Percentiles rank a stretch among this genome's conserved stretches.
These are phyloP conservation scores for Indicator indicator DNA, from an alignment of 2,113 vertebrate genomes.

Conservation along the genomic window DNA sequence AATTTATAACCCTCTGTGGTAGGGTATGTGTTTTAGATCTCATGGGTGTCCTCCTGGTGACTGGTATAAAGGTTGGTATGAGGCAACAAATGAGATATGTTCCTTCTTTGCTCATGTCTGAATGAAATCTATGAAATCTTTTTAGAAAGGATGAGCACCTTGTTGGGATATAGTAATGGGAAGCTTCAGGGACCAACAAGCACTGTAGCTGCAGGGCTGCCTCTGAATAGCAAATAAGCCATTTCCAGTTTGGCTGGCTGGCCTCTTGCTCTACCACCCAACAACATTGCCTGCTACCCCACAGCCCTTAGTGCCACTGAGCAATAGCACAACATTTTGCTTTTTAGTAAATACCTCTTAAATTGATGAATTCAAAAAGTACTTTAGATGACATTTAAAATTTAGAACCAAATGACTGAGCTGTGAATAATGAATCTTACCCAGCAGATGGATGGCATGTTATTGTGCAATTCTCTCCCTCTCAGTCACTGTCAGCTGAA, in stretches of 20 bases:
- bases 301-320: not conserved
- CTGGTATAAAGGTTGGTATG: not conserved
- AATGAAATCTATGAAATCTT: not conserved
- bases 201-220: not conserved
- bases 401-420: constrained; percentile 41
- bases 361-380: constrained; percentile 48
- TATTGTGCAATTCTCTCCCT: not conserved
- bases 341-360: constrained; percentile 51
- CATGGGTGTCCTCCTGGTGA: not conserved
- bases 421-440: constrained; percentile 41
- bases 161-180: not conserved
- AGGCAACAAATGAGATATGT: fast-evolving
- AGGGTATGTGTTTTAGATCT: not conserved
- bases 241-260: not conserved
- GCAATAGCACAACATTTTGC: not conserved
- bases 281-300: not conserved
- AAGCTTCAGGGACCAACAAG: not conserved
- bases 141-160: not conserved
- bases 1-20: not conserved
- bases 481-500: constrained; percentile 56
- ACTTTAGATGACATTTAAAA: constrained; percentile 52
- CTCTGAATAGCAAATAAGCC: not conserved
- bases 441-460: constrained; percentile 36
- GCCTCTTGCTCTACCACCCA: fast-evolving
- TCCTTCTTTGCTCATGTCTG: not conserved